Evolutionary conservation across 2,888 invertebrate genomes (phyloP).

Genomic region (Eupithecia subumbrata): DNA sequence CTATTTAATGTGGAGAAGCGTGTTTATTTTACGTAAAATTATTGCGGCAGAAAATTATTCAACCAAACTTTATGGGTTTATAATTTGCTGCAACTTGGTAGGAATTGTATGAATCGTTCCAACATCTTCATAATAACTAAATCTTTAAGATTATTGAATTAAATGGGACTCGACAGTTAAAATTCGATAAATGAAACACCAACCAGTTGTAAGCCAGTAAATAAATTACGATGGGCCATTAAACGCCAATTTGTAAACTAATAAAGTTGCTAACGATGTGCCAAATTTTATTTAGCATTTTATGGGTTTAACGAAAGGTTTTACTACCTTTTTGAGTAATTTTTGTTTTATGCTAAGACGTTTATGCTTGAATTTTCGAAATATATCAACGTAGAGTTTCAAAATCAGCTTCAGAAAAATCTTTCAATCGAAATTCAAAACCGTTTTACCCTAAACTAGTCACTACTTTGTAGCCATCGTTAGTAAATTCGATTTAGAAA

Average conservation of each 20-base stretch:
- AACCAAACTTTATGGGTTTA: neutral
- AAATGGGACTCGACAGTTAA: conserved; percentile 15
- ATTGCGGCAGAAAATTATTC: conserved; percentile 15
- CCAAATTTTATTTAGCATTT: conserved; percentile 41
- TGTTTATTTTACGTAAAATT: conserved; percentile 13
- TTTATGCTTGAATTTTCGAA: neutral
- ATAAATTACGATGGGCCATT: conserved; percentile 43
- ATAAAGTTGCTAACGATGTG: conserved; percentile 44
- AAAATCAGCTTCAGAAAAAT: neutral
- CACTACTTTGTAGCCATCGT: neutral
- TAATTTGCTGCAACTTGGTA: neutral
- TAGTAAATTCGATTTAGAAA: neutral
- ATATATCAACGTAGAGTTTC: neutral
- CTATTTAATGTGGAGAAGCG: conserved; percentile 15
- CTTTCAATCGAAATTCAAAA: neutral
- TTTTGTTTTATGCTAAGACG: neutral
- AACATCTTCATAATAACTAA: neutral
- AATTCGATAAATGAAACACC: conserved; percentile 31
- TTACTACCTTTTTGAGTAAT: conserved; percentile 23
- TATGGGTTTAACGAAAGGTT: conserved; percentile 31
- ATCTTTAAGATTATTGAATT: neutral
- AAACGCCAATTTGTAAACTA: conserved; percentile 46
- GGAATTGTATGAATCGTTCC: neutral
- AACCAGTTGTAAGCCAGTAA: conserved; percentile 34
- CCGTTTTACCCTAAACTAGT: neutral